Percentiles rank a stretch among this genome's conserved stretches.
Evolutionary conservation across 2,888 invertebrate genomes (phyloP).

Genomic region (Eristalis tenax): DNA sequence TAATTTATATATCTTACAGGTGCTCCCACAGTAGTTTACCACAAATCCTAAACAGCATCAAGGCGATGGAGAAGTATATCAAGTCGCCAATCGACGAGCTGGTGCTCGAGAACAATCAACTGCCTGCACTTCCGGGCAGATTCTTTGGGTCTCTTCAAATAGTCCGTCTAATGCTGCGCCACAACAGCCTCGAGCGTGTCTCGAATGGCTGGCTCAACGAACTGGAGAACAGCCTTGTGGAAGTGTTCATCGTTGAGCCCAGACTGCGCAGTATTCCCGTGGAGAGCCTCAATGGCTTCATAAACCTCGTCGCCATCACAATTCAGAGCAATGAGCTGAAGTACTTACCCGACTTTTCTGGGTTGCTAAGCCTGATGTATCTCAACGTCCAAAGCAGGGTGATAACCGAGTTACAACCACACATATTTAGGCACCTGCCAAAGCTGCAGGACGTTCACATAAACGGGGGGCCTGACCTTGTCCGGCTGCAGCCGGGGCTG

Average conservation of each 20-base stretch:
- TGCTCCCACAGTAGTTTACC: constrained; percentile 95
- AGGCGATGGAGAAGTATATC: constrained; percentile 85
- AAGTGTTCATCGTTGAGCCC: constrained; percentile 92
- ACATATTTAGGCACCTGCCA: constrained; percentile 87
- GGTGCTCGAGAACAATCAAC: constrained; percentile 92
- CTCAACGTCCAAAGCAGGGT: constrained; percentile 87
- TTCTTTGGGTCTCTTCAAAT: constrained; percentile 89
- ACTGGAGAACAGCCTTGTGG: constrained; percentile 88
- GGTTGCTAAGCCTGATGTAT: constrained; percentile 87
- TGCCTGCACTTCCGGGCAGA: constrained; percentile 92
- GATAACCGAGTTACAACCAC: constrained; percentile 85
- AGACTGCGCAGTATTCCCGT: constrained; percentile 89
- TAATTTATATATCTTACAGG: constrained; percentile 83
- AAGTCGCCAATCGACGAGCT: constrained; percentile 90
- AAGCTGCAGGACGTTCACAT: constrained; percentile 89
- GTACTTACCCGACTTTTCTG: constrained; percentile 88
- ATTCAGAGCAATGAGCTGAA: constrained; percentile 90
- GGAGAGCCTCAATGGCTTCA: constrained; percentile 88
- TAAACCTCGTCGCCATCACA: constrained; percentile 91
- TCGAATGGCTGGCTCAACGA: constrained; percentile 91
- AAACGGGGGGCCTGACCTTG: constrained; percentile 86
- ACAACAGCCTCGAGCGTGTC: constrained; percentile 91
- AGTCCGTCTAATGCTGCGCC: constrained; percentile 89
- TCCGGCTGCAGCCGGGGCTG: constrained; percentile 87
- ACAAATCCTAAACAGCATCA: constrained; percentile 88